Evolutionary conservation across 2,797 vertebrate species (phyloP).

Genomic region (Eidolon dupreanum): DNA sequence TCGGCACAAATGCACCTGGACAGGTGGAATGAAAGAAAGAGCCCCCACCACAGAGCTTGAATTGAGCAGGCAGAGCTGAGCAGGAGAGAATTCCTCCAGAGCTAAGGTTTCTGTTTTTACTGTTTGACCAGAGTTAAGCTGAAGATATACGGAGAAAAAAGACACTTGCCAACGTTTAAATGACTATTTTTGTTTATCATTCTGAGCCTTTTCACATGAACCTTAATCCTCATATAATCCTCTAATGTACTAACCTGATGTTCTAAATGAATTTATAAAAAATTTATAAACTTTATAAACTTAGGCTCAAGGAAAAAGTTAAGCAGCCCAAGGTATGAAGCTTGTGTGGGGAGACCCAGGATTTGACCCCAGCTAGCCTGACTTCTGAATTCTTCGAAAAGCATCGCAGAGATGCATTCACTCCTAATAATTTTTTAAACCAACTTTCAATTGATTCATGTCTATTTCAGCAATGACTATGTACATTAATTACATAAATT

Average conservation of each 20-base stretch:
- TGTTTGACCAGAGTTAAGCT: neutral
- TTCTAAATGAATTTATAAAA: neutral
- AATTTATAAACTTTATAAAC: neutral
- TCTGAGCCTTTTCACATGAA: neutral
- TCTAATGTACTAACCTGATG: neutral
- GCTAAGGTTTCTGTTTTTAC: neutral
- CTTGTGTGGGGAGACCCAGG: too few species aligned
- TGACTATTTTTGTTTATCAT: neutral
- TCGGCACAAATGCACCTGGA: accelerated
- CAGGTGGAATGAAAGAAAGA: neutral
- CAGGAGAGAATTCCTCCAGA: accelerated
- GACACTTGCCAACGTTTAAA: neutral
- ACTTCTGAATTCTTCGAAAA: neutral
- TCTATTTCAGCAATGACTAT: constrained; percentile 18
- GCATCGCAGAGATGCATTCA: neutral
- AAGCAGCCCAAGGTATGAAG: accelerated
- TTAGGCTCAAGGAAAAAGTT: neutral
- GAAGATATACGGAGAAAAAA: neutral
- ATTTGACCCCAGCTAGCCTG: neutral
- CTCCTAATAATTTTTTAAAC: neutral
- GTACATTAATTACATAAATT: neutral
- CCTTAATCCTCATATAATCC: neutral
- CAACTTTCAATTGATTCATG: constrained; percentile 13
- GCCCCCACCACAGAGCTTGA: accelerated
- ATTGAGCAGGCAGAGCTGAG: neutral